Conservation (phyloP, 2,797 vertebrate species). For the Danio jaintianensis region DNA sequence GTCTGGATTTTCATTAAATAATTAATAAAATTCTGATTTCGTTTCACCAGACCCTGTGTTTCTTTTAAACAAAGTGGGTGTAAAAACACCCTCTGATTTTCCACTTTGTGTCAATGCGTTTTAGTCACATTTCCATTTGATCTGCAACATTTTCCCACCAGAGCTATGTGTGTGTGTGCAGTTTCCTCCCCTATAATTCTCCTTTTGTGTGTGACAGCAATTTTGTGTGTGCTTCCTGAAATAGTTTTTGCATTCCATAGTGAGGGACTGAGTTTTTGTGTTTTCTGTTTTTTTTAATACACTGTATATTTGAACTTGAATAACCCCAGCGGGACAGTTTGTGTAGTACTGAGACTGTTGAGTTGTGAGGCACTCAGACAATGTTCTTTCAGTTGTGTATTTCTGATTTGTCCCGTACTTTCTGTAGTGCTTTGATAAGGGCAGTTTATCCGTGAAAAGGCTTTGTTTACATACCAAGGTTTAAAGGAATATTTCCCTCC, state of each 20-base stretch:
- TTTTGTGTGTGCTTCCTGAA: constrained; percentile 10
- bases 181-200: constrained; percentile 1
- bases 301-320: neutral
- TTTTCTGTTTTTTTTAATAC: constrained; percentile 43
- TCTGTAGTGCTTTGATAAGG: constrained; percentile 8
- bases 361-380: constrained; percentile 26
- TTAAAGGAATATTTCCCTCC: constrained; percentile 13
- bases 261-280: neutral
- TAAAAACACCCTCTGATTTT: neutral
- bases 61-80: neutral
- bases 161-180: neutral
- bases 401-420: constrained; percentile 3
- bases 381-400: constrained; percentile 2
- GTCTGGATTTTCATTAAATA: too few species aligned
- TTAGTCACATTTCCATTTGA: neutral
- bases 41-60: neutral
- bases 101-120: neutral
- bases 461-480: constrained; percentile 18
- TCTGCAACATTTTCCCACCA: neutral
- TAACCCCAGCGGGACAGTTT: constrained; percentile 16
- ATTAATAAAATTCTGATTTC: too few species aligned
- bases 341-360: neutral
- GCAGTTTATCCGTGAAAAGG: neutral
- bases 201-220: neutral
- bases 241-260: constrained; percentile 12